Evolutionary conservation across 2,797 vertebrate genomes (phyloP), one percentile per base, ranked within the genome.

Genomic region (Mionectes olivaceus): DNA sequence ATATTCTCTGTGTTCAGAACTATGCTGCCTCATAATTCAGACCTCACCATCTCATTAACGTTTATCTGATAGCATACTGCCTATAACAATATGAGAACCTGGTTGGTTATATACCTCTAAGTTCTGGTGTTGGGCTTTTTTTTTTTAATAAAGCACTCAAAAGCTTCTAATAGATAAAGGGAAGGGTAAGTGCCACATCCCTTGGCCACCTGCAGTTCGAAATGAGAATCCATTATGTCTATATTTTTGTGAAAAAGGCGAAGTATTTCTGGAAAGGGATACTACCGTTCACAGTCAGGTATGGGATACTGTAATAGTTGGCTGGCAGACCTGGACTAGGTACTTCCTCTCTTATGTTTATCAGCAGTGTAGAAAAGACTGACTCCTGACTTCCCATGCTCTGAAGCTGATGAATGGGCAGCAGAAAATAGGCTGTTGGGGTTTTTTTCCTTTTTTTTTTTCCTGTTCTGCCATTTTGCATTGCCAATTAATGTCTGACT

Each of bases 401-500:
- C 32, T 63, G 55, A 83, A 78, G 63, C 55, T 55, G 61, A 28
- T 78, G 33, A 35, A 83, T 44, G 50, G 64, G 25, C 57, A 92
- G 61, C 68, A 75, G 28, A 18, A 83, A 90, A 78, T 24, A 71
- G 7, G 3, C 39, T 52, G 33, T 44, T 64, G 22, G 59, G 27
- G 7, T 10, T 35, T 73, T 76, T 37, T 30, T 10, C 19, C 2
- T 4, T 30, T 52, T 55, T 55, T 55, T 53, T 57, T 39, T 49
- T 35, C 25, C 17, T 25, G 5, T 68, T 50, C 84, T 92, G 44
- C 91, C 91, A 86, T 96, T 97, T 96, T 96, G 59, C 91, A 50
- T 87, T 95, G 87, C 83, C 90, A 93, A 91, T 96, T 94, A 83
- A 80, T 73, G 67, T 88, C 89, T 95, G 93, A 83, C 57, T 95